These are phyloP conservation scores for Lepus americanus DNA, from an alignment of 2,113 vertebrate genomes.

Conservation along the genomic window DNA sequence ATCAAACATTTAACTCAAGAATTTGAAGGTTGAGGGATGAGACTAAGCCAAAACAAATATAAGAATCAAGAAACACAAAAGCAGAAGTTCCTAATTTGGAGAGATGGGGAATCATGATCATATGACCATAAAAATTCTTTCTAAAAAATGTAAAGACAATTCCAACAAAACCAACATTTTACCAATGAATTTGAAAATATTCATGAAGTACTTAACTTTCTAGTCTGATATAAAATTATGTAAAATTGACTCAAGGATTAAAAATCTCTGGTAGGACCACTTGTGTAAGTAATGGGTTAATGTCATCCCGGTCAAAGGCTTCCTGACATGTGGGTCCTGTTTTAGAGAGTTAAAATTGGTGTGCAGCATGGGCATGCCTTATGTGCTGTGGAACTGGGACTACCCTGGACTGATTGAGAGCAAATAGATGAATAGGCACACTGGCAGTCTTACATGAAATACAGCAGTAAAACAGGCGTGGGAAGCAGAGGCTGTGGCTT, in stretches of 20 bases:
- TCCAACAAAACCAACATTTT: slow-evolving; percentile 29
- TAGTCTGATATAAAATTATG: not conserved
- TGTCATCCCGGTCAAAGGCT: not conserved
- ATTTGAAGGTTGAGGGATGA: not conserved
- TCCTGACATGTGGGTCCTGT: not conserved
- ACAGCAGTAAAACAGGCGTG: not conserved
- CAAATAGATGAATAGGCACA: not conserved
- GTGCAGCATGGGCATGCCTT: not conserved
- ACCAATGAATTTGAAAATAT: slow-evolving; percentile 5
- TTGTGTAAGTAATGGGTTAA: not conserved
- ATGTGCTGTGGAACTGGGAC: not conserved
- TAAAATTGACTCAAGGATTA: not conserved
- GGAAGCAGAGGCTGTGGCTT: not conserved
- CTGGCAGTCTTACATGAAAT: not conserved
- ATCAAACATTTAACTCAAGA: not conserved
- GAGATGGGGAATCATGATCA: not conserved
- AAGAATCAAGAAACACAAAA: slow-evolving; percentile 2
- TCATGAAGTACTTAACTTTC: not conserved
- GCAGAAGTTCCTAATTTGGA: not conserved
- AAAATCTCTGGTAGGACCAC: not conserved
- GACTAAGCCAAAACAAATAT: not conserved
- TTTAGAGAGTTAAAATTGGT: not conserved
- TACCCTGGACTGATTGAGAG: not conserved
- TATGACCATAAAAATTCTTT: not conserved
- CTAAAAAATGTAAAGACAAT: not conserved